These are phyloP conservation scores for Nasua narica DNA, from an alignment of 2,797 vertebrate genomes.

Conservation along the genomic window DNA sequence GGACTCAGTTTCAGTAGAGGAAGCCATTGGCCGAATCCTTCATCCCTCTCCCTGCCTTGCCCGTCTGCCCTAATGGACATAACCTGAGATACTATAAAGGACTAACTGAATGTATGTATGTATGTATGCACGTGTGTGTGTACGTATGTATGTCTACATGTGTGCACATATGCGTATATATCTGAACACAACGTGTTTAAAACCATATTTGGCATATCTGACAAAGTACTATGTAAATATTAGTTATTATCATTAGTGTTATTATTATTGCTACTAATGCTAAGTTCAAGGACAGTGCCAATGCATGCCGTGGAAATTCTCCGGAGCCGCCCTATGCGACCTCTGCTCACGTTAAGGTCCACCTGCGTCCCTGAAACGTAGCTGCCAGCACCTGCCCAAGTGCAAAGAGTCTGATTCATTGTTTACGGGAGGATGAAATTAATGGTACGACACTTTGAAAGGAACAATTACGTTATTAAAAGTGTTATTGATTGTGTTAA, in stretches of 20 bases:
- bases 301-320: background rate
- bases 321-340: background rate
- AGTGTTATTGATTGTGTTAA: background rate
- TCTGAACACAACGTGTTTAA: background rate
- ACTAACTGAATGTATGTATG: background rate
- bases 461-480: background rate
- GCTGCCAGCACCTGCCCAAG: background rate
- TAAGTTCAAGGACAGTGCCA: background rate
- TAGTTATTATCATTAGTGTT: background rate
- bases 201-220: background rate
- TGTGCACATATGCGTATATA: background rate
- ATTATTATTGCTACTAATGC: too few species aligned
- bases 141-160: too few species aligned
- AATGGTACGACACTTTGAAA: background rate
- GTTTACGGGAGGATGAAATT: slow-evolving; percentile 21
- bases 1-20: background rate
- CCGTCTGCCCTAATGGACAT: background rate
- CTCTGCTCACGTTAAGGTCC: background rate
- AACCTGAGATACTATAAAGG: background rate
- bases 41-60: background rate
- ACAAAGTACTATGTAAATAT: background rate
- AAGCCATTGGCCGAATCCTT: accelerated
- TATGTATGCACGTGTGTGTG: background rate
- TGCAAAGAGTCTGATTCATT: background rate
- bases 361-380: background rate